Conservation (phyloP, 2,113 vertebrate species). For the Trachemys scripta region DNA sequence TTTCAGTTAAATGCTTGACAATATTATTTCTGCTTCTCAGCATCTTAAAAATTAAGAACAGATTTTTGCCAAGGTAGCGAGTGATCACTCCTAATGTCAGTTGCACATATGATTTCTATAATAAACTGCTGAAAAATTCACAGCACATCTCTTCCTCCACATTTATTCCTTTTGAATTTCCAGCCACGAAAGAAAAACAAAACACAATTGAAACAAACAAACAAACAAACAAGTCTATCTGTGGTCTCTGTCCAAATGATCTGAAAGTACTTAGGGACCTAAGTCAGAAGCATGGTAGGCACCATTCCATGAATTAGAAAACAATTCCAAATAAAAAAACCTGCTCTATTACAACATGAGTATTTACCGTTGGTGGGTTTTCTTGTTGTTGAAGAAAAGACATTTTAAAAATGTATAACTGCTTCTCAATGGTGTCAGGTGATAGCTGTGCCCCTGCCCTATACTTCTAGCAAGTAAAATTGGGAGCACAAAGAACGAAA, state of each 20-base stretch:
- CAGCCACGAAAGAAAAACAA: not conserved
- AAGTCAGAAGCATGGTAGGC: not conserved
- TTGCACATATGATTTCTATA: constrained; percentile 32
- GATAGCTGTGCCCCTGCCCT: not conserved
- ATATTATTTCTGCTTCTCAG: constrained; percentile 22
- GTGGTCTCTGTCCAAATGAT: not conserved
- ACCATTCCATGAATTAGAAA: constrained; percentile 38
- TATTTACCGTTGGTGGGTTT: not conserved
- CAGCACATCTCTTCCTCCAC: not conserved
- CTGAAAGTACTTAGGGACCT: not conserved
- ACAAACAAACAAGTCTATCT: not conserved
- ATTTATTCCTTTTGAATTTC: not conserved
- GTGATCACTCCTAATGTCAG: not conserved
- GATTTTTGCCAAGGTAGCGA: constrained; percentile 53
- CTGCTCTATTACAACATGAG: not conserved
- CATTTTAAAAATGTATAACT: not conserved
- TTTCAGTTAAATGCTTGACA: constrained; percentile 53
- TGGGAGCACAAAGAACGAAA: not conserved
- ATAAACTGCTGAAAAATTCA: constrained; percentile 36
- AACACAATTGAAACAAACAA: not conserved
- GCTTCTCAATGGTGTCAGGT: constrained; percentile 7
- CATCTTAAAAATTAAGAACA: constrained; percentile 58
- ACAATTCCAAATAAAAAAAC: not conserved
- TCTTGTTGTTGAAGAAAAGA: constrained; percentile 12
- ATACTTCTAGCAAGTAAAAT: not conserved